Evolutionary conservation across 2,113 vertebrate genomes (phyloP).

Genomic region (Embiotoca jacksoni): DNA sequence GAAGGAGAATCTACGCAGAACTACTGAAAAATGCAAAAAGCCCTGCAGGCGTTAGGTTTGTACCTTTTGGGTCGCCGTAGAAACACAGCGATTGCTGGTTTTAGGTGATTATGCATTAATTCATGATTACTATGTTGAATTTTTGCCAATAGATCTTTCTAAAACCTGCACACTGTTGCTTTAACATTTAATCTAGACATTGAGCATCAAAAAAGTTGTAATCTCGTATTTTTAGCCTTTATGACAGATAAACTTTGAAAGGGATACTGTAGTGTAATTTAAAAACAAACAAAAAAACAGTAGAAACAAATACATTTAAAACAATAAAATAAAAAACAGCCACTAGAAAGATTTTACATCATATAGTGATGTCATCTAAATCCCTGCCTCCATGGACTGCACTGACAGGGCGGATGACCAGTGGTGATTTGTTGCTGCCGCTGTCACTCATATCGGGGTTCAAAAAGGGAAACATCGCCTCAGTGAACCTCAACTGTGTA

Average conservation of each 20-base stretch:
- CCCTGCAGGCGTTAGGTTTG: too few relatives aligned
- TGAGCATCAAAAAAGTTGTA: not conserved
- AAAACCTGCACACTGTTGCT: too few relatives aligned
- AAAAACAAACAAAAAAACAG: not conserved
- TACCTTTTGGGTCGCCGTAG: too few relatives aligned
- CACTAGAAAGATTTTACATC: not conserved
- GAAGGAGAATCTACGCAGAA: too few relatives aligned
- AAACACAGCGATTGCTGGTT: too few relatives aligned
- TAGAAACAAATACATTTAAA: not conserved
- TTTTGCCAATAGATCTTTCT: too few relatives aligned
- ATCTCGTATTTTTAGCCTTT: not conserved
- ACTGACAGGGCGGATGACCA: conserved; percentile 58
- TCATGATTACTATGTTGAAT: too few relatives aligned
- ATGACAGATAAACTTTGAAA: too few relatives aligned
- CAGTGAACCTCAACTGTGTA: conserved; percentile 58
- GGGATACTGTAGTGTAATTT: not conserved
- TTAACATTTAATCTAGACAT: too few relatives aligned
- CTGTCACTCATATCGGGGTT: conserved; percentile 77
- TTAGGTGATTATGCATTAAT: too few relatives aligned
- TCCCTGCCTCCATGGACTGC: conserved; percentile 1
- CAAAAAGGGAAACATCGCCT: conserved; percentile 76
- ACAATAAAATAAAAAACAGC: too few relatives aligned
- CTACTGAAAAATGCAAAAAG: too few relatives aligned
- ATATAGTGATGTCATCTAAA: conserved; percentile 70
- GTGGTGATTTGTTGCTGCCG: conserved; percentile 66